Evolutionary conservation across 2,797 vertebrate genomes (phyloP), one percentile per base, ranked within the genome.

Genomic region (Phrynocephalus guinanensis): DNA sequence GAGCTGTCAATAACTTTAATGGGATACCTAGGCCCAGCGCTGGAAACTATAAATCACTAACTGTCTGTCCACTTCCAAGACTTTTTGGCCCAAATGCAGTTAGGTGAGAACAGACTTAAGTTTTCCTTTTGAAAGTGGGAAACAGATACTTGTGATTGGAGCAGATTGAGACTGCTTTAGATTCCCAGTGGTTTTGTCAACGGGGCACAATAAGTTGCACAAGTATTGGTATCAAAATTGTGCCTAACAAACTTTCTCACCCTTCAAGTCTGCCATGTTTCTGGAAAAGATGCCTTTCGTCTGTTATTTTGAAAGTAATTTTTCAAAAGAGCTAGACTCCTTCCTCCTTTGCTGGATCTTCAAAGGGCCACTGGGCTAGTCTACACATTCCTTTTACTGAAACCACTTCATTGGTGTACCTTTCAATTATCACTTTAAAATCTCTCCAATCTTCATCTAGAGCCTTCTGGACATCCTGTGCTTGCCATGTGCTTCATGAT

Each of bases 111-210:
- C 30, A 67, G 22, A 30, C 24, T 72, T 26, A 13, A 5, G 72
- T 44, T 50, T 68, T 79, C 3, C 15, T 4, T 44, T 80, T 84
- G 9, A 87, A 76, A 72, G 52, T 18, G 77, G 44, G 50, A 83
- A 71, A 44, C 60, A 73, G 56, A 26, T 48, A 4, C 82, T 63
- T 33, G 52, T 66, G 20, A 44, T 28, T 52, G 82, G 60, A 33
- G 9, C 38, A 82, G 8, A 85, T 48, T 33, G 2, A 16, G 2
- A 3, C 7, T 60, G 26, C 7, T 28, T 28, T 7, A 11, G 60
- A 4, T 70, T 91, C n/a, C 87, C 76, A 6, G 82, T 8, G 1
- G 28, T 79, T 86, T 82, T 72, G 67, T 26, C 85, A 72, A 16
- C 79, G 33, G 50, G 50, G 26, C 44, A 20, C 24, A 77, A 89